A percentile compares a stretch with the other conserved stretches of the same genome.
phyloP scores from a whole-genome alignment of 2,113 vertebrate genomes.

The Pterocles burchelli region DNA sequence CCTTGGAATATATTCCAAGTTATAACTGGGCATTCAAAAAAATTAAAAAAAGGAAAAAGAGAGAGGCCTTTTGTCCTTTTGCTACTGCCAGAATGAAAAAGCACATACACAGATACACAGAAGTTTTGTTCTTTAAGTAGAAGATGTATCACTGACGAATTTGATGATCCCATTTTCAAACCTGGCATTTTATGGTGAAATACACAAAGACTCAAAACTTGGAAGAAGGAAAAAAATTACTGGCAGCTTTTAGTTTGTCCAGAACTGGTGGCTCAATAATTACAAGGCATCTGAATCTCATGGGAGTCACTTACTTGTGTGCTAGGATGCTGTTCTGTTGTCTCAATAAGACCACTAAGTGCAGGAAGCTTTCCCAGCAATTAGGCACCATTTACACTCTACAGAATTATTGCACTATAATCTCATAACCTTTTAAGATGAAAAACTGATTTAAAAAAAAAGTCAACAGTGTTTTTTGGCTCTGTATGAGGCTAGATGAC shows the following conservation, averaged over 20 bases:
- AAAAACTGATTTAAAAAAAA: background rate
- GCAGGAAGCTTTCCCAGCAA: background rate
- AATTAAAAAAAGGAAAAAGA: background rate
- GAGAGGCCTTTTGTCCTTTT: background rate
- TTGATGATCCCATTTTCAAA: conserved; percentile 23
- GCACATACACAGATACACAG: background rate
- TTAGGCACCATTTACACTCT: background rate
- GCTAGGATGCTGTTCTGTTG: background rate
- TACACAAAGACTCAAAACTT: background rate
- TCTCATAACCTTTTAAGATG: background rate
- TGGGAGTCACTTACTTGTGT: background rate
- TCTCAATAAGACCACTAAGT: background rate
- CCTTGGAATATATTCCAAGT: background rate
- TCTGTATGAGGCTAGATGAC: background rate
- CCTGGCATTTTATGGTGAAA: background rate
- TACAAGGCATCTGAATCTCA: background rate
- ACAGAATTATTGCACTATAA: background rate
- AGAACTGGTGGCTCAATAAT: background rate
- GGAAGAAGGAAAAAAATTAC: background rate
- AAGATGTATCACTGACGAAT: background rate
- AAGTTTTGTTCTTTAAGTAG: background rate
- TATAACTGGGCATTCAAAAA: background rate
- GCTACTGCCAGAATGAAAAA: background rate
- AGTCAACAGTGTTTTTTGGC: background rate
- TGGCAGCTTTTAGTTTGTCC: background rate